Evolutionary conservation across 2,797 vertebrate genomes (phyloP).

Genomic region (Anabas testudineus): DNA sequence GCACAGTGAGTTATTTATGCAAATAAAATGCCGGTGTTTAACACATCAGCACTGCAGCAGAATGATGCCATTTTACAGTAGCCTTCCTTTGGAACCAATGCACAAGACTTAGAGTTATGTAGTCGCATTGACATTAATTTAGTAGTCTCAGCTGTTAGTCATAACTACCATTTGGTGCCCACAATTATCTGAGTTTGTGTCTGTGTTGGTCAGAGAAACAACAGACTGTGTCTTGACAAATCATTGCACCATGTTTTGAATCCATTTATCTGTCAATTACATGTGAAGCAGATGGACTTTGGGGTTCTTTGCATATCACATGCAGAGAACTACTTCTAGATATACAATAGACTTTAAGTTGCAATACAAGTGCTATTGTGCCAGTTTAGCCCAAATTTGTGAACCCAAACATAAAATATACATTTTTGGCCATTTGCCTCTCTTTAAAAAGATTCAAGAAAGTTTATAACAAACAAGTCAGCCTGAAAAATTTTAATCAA

Average conservation of each 20-base stretch:
- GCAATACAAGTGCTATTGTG: too few relatives aligned
- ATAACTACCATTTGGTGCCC: background rate
- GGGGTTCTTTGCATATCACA: too few relatives aligned
- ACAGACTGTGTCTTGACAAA: conserved; percentile 7
- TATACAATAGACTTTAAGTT: too few relatives aligned
- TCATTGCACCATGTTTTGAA: background rate
- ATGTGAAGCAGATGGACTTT: background rate
- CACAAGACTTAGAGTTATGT: background rate
- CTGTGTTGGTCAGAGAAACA: conserved; percentile 10
- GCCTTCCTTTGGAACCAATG: conserved; percentile 3
- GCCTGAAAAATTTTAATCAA: conserved; percentile 6
- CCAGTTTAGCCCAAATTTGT: too few relatives aligned
- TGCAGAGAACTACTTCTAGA: too few relatives aligned
- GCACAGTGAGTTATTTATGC: conserved; percentile 22
- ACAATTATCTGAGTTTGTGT: conserved; percentile 17
- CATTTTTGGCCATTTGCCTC: background rate
- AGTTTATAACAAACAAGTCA: background rate
- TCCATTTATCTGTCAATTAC: background rate
- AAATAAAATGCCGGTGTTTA: conserved; percentile 32
- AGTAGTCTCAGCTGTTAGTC: background rate
- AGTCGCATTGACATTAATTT: conserved; percentile 4
- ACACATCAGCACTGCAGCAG: conserved; percentile 11
- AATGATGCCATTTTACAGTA: conserved; percentile 9
- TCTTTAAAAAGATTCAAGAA: background rate
- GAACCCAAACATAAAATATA: too few relatives aligned